A percentile compares a stretch with the other conserved stretches of the same genome.
phyloP scores from a whole-genome alignment of 2,888 invertebrate species.

The Pristionchus maxplancki region DNA sequence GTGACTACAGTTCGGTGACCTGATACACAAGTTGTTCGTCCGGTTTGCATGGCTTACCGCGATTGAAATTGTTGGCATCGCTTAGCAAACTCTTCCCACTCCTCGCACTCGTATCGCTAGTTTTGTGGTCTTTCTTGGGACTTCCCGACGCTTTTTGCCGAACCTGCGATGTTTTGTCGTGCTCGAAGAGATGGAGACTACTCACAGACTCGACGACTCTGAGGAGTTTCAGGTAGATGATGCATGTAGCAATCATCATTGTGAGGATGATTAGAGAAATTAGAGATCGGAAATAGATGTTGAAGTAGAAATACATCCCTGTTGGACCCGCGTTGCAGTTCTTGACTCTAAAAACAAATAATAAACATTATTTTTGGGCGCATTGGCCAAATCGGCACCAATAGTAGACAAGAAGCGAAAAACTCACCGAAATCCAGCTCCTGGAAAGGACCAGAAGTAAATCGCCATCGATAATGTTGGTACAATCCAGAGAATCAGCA shows the following conservation, averaged over 20 bases:
- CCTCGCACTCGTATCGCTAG: neutral
- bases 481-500: constrained; percentile 82
- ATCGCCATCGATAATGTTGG: constrained; percentile 81
- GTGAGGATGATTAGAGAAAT: constrained; percentile 79
- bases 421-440: constrained; percentile 78
- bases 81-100: neutral
- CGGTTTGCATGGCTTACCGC: neutral
- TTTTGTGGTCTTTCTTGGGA: neutral
- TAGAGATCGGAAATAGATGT: neutral
- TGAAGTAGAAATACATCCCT: neutral
- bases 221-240: constrained; percentile 83
- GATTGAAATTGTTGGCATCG: neutral
- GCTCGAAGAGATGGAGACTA: too few species aligned
- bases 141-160: neutral
- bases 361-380: too few species aligned
- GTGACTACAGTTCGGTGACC: constrained; percentile 80
- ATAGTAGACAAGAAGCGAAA: too few species aligned
- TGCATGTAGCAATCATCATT: constrained; percentile 82
- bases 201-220: constrained; percentile 52
- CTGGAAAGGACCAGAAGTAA: constrained; percentile 81
- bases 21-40: constrained; percentile 33
- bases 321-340: neutral
- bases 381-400: too few species aligned
- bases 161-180: neutral
- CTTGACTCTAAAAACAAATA: neutral